These are phyloP conservation scores for Ascidia mentula DNA, from an alignment of 23 tunicate genomes.

Conservation along the genomic window DNA sequence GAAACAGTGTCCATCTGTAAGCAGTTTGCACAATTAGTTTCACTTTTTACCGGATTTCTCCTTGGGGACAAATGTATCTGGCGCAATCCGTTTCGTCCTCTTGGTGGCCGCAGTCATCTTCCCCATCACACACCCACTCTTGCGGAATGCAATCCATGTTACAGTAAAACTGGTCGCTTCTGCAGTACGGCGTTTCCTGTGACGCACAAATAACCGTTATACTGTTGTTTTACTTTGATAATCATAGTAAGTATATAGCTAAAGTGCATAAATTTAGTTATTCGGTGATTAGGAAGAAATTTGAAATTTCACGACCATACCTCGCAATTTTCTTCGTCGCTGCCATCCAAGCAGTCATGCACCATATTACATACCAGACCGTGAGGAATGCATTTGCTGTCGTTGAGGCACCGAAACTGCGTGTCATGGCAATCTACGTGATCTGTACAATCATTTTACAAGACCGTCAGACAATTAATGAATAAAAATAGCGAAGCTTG, in stretches of 20 bases:
- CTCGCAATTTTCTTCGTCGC: constrained; percentile 21
- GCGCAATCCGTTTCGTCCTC: not conserved
- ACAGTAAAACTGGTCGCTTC: not conserved
- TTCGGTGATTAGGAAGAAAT: too few species aligned
- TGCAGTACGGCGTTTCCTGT: not conserved
- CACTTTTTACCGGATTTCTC: constrained; percentile 12
- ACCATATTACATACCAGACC: not conserved
- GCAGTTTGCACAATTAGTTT: too few species aligned
- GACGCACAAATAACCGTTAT: not conserved
- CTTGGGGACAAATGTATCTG: not conserved
- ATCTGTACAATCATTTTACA: not conserved
- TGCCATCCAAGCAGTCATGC: constrained; percentile 14
- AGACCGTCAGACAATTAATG: not conserved
- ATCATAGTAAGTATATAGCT: not conserved
- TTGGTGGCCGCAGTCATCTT: not conserved
- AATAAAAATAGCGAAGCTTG: too few species aligned
- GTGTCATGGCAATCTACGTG: not conserved
- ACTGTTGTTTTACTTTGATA: not conserved
- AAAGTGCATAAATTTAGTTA: too few species aligned
- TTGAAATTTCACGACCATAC: too few species aligned
- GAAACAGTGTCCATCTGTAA: too few species aligned
- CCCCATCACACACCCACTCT: constrained; percentile 2
- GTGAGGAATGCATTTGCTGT: constrained; percentile 9
- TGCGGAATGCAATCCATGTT: not conserved
- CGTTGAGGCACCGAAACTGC: not conserved